Base-by-base conservation (phyloP, 2,797 vertebrate genomes). In the Halcyon leucocephala region DNA sequence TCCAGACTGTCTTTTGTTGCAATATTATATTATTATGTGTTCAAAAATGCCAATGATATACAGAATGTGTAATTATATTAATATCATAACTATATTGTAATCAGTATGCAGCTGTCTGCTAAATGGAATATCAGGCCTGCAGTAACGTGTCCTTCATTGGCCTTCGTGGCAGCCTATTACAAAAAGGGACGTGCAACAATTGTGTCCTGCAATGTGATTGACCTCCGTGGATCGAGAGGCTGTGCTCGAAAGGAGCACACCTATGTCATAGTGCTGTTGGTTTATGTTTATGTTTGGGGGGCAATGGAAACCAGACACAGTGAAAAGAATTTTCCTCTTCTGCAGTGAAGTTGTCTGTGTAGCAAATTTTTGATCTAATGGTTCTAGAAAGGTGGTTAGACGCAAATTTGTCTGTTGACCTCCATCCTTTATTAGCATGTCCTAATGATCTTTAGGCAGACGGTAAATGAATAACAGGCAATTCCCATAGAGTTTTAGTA, bases 51-150 rank as follows among this genome's bases (percentile, higher is more conserved):
- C 58, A 83, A 48, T 91, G 87, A 77, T 35, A 42, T 82, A 39
- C 74, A 86, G 65, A 84, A 82, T 49, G 21, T 89, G 35, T 90
- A 76, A 94, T 95, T 95, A 84, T 89, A 93, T 92, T 94, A 89
- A 94, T 94, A 76, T 83, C 57, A 57, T 84, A 89, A 85, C 86
- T 76, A 28, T 93, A 77, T 80, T 89, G 64, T 86, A 84, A 82
- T 87, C 55, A 77, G 52, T 46, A 31, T 74, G 60, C 71, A 85
- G 64, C 74, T 92, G 71, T 92, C 73, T 93, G 66, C 86, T 82
- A 90, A 86, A 88, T 57, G 64, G 41, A 89, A 67, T 90, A 86
- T 86, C 1, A 6, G 93, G 80, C 89, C 95, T 94, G 80, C 54
- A 58, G 10, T 89, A 84, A 73, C 1, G 2, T 82, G 42, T n/a